Evolutionary conservation across 1,140 invertebrate species (phyloP).

Genomic region (Dermatophagoides farinae): DNA sequence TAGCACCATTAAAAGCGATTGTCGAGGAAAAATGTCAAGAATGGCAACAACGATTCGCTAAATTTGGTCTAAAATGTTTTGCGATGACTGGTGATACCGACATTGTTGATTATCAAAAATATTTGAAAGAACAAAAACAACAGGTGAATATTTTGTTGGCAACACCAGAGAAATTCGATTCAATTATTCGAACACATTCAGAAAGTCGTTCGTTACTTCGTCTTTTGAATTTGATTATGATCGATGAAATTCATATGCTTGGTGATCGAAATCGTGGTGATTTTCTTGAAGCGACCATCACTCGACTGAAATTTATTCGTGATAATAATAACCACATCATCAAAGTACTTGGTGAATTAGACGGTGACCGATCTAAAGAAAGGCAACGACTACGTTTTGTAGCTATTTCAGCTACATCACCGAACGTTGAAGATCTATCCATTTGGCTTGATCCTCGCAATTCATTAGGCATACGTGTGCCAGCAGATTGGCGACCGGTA

Average conservation of each 20-base stretch:
- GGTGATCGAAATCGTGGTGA: constrained; percentile 1
- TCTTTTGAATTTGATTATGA: constrained; percentile 46
- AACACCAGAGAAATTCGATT: constrained; percentile 68
- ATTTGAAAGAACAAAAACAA: constrained; percentile 18
- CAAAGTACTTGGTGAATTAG: neutral
- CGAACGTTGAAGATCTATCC: constrained; percentile 52
- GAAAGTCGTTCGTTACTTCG: constrained; percentile 36
- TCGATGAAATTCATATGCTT: constrained; percentile 38
- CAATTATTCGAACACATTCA: constrained; percentile 46
- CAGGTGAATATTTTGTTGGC: constrained; percentile 43
- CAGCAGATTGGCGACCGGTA: constrained; percentile 46
- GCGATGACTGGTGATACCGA: constrained; percentile 55
- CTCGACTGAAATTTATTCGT: constrained; percentile 41
- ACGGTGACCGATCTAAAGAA: neutral
- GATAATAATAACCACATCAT: constrained; percentile 6
- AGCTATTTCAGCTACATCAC: constrained; percentile 54
- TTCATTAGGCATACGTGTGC: constrained; percentile 13
- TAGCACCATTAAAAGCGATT: constrained; percentile 57
- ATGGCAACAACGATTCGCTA: constrained; percentile 46
- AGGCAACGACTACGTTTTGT: constrained; percentile 36
- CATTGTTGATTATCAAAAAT: constrained; percentile 33
- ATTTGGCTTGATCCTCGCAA: constrained; percentile 39
- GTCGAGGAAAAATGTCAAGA: constrained; percentile 46
- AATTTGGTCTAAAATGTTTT: constrained; percentile 38
- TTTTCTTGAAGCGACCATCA: constrained; percentile 45